Evolutionary conservation across 2,888 invertebrate genomes (phyloP), one percentile per base, ranked within the genome.

Genomic region (Patella caerulea): DNA sequence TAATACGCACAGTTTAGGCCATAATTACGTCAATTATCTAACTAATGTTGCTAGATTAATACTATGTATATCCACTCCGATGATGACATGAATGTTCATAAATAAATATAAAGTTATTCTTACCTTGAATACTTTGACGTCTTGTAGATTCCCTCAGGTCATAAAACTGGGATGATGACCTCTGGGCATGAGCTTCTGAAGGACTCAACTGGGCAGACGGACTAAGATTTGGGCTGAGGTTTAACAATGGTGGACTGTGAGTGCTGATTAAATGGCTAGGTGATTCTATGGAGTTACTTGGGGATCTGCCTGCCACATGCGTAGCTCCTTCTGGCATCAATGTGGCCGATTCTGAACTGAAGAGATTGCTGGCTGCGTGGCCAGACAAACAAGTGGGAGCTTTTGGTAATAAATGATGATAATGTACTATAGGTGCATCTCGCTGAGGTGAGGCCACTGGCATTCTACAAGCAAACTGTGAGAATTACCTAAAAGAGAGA

Each of bases 161-260:
- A 82, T 90, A 90, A 78, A 86, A 85, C n/a, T 90, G 90, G 45
- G 45, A 7, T 11, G 90, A 90, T n/a, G 84, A 86, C 34, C 89
- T 79, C 74, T 88, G 89, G 54, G 85, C 84, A 52, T 88, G 90
- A 55, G 78, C 73, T 5, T 79, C 80, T 3, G 81, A 74, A 3
- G 83, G 83, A 54, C 83, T 83, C 15, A 83, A 73, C 24, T 65
- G 65, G 72, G 88, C 89, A 12, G 82, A 79, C 56, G 87, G 86
- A 77, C 86, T 86, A 59, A 87, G 77, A 78, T 88, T 89, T 19
- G 91, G 91, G 82, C 90, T 90, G 14, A 91, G 83, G 79, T 91
- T 91, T 54, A 91, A 82, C 24, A 91, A 87, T n/a, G 91, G 91
- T 15, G 91, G 91, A 82, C 90, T 90, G 82, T 89, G 89, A 3